Evolutionary conservation across 1,140 invertebrate species (phyloP).

Genomic region (Protaetia brevitarsis): DNA sequence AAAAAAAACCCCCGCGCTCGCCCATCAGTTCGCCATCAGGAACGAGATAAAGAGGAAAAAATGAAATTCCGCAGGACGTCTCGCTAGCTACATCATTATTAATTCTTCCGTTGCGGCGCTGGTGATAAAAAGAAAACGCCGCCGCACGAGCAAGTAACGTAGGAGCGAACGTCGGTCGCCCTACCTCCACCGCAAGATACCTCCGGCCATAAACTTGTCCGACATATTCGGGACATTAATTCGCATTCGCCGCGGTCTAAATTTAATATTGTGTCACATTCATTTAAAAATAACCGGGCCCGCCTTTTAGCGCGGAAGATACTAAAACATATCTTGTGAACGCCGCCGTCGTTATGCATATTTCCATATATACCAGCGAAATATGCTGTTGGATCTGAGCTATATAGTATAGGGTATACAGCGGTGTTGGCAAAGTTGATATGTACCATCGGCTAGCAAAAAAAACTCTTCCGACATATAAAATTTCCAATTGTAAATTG

Average conservation of each 20-base stretch:
- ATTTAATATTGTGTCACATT: slow-evolving; percentile 16
- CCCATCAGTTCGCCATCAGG: no score
- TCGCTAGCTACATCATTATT: background rate
- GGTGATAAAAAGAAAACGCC: background rate
- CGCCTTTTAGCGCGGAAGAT: slow-evolving; percentile 13
- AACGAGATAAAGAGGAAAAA: background rate
- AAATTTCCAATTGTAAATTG: no score
- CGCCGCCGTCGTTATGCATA: no score
- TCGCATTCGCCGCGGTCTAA: slow-evolving; percentile 2
- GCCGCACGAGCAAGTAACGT: background rate
- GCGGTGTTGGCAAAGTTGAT: no score
- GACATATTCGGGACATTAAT: slow-evolving; percentile 11
- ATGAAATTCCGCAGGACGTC: background rate
- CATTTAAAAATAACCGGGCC: slow-evolving; percentile 14
- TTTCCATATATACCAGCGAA: no score
- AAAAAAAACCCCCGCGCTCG: no score
- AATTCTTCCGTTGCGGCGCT: background rate
- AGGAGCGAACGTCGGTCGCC: background rate
- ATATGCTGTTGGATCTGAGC: no score
- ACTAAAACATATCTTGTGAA: slow-evolving; percentile 13
- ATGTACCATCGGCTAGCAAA: no score
- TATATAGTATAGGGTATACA: no score
- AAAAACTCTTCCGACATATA: no score
- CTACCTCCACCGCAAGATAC: background rate
- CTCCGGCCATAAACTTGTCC: background rate